Percentiles rank a stretch among this genome's conserved stretches.
phyloP scores from a whole-genome alignment of 2,113 vertebrate species.

The Numida meleagris region DNA sequence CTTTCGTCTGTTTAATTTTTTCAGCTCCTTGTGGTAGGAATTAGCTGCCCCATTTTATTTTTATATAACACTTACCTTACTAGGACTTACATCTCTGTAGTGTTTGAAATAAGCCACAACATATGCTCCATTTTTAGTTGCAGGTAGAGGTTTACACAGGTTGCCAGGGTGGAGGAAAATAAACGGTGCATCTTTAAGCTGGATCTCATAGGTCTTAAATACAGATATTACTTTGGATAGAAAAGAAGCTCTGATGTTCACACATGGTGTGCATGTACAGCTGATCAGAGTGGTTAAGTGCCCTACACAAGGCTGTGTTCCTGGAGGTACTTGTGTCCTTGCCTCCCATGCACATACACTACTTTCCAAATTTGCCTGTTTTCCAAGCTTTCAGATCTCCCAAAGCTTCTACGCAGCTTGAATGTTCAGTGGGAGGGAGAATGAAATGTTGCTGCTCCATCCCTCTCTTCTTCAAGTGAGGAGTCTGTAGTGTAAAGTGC shows the following conservation, averaged over 20 bases:
- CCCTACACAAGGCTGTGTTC: neutral
- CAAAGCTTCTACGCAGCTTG: neutral
- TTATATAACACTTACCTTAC: neutral
- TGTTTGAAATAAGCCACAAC: neutral
- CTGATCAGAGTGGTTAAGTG: neutral
- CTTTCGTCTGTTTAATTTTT: constrained; percentile 6
- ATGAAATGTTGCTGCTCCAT: neutral
- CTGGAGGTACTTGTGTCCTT: neutral
- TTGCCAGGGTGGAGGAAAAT: neutral
- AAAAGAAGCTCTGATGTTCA: neutral
- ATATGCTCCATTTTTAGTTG: neutral
- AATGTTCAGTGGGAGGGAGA: neutral
- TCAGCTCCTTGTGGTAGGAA: neutral
- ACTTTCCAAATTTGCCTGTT: neutral
- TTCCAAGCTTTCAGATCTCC: neutral
- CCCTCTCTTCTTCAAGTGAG: neutral
- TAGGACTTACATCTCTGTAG: neutral
- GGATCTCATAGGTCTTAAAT: neutral
- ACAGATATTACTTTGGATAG: neutral
- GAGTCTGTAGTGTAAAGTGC: neutral
- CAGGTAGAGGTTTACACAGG: neutral
- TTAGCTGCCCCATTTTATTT: neutral
- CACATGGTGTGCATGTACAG: neutral
- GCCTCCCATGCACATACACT: neutral
- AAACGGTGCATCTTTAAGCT: accelerated